Percentiles rank a stretch among this genome's conserved stretches.
These are phyloP conservation scores for Aromia moschata DNA, from an alignment of 2,888 invertebrate species.

Conservation along the genomic window DNA sequence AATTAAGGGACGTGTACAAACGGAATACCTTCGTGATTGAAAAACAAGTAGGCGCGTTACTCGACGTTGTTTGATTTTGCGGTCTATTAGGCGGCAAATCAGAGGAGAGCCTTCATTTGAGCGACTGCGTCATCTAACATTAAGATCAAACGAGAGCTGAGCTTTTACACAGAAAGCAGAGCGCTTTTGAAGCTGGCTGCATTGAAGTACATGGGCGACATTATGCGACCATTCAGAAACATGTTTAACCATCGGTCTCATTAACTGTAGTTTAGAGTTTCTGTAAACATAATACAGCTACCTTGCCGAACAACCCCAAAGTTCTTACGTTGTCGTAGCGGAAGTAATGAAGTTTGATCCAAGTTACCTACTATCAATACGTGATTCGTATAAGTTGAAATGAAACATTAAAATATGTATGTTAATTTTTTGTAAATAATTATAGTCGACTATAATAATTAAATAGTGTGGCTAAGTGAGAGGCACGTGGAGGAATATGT, in stretches of 20 bases:
- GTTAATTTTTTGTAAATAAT: too few relatives aligned
- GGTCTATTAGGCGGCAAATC: slow-evolving; percentile 54
- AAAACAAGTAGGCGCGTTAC: slow-evolving; percentile 4
- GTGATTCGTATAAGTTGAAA: too few relatives aligned
- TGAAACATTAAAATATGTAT: too few relatives aligned
- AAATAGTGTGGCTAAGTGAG: too few relatives aligned
- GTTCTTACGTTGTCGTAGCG: too few relatives aligned
- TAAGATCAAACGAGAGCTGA: slow-evolving; percentile 62
- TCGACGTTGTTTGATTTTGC: slow-evolving; percentile 41
- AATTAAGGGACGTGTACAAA: slow-evolving; percentile 6
- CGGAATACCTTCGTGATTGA: slow-evolving; percentile 4
- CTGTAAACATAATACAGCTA: slow-evolving; percentile 54
- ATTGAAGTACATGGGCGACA: slow-evolving; percentile 48
- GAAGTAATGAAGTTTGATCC: too few relatives aligned
- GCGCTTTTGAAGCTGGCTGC: slow-evolving; percentile 43
- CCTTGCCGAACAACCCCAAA: too few relatives aligned
- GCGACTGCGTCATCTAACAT: slow-evolving; percentile 59
- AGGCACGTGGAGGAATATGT: too few relatives aligned
- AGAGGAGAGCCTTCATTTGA: slow-evolving; percentile 53
- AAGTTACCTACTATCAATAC: too few relatives aligned
- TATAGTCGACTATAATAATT: too few relatives aligned
- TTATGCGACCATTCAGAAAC: slow-evolving; percentile 55
- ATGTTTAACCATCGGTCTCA: slow-evolving; percentile 54
- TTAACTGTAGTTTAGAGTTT: slow-evolving; percentile 56
- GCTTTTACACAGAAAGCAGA: slow-evolving; percentile 43